phyloP scores from a whole-genome alignment of 2,797 vertebrate genomes.

The Australoheros facetus region DNA sequence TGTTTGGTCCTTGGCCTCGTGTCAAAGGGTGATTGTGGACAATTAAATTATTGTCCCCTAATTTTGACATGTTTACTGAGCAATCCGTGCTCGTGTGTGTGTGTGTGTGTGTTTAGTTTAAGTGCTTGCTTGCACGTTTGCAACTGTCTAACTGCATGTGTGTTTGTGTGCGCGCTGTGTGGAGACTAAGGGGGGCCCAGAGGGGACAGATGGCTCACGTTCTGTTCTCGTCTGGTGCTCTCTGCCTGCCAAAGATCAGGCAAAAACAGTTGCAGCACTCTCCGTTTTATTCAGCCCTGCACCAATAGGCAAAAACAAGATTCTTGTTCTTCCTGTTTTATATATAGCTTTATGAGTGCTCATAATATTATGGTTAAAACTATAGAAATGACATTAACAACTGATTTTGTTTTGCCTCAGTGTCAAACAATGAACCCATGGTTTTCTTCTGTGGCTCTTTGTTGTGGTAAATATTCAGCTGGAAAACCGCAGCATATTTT shows the following conservation, averaged over 20 bases:
- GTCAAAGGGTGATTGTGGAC: constrained; percentile 21
- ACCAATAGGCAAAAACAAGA: constrained; percentile 26
- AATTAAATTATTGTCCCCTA: constrained; percentile 36
- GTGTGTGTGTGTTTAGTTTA: constrained; percentile 16
- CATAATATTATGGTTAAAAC: constrained; percentile 19
- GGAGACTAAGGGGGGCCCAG: constrained; percentile 41
- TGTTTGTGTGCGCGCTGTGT: constrained; percentile 24
- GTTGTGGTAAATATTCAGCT: constrained; percentile 5
- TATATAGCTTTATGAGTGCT: constrained; percentile 35
- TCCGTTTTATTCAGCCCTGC: constrained; percentile 34
- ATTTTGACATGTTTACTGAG: constrained; percentile 50
- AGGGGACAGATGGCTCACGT: constrained; percentile 75
- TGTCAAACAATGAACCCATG: not conserved
- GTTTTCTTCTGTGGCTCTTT: constrained; percentile 20
- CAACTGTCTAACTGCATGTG: constrained; percentile 3
- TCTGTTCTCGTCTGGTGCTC: constrained; percentile 71
- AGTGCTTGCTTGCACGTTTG: constrained; percentile 8
- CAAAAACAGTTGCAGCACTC: constrained; percentile 52
- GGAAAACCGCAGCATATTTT: not conserved
- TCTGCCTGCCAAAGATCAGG: constrained; percentile 74
- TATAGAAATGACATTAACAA: constrained; percentile 23
- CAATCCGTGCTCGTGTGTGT: not conserved
- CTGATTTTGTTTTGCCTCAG: constrained; percentile 40
- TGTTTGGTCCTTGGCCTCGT: constrained; percentile 39
- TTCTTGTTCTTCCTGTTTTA: constrained; percentile 34